Conservation (phyloP, 2,113 vertebrate species). For the Podocnemis expansa region DNA sequence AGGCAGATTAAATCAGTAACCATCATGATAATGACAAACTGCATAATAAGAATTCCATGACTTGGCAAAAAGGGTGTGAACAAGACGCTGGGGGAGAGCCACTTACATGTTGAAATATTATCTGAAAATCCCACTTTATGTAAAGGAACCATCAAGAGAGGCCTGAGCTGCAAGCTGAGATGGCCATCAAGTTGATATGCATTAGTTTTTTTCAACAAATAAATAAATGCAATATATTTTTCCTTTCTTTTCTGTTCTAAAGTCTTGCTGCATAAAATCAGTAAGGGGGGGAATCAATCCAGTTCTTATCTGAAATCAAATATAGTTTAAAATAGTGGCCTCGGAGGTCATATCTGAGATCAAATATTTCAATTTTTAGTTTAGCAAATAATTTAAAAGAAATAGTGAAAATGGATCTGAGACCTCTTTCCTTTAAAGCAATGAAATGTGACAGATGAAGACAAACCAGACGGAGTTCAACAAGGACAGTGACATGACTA, state of each 20-base stretch:
- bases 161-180: not conserved
- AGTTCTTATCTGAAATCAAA: not conserved
- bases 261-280: not conserved
- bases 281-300: not conserved
- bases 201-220: not conserved
- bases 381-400: not conserved
- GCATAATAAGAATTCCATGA: not conserved
- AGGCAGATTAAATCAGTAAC: conserved; percentile 4
- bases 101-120: not conserved
- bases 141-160: not conserved
- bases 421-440: not conserved
- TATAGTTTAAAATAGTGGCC: not conserved
- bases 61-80: not conserved
- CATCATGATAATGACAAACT: not conserved
- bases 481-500: not conserved
- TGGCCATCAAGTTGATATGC: not conserved
- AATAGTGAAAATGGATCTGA: not conserved
- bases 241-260: not conserved
- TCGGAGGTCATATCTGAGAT: not conserved
- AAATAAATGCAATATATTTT: not conserved
- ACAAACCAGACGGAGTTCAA: not conserved
- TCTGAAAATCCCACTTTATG: not conserved
- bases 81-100: not conserved
- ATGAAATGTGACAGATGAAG: not conserved
- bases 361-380: not conserved